phyloP scores from a whole-genome alignment of 2,113 vertebrate genomes.

The Pipra filicauda region DNA sequence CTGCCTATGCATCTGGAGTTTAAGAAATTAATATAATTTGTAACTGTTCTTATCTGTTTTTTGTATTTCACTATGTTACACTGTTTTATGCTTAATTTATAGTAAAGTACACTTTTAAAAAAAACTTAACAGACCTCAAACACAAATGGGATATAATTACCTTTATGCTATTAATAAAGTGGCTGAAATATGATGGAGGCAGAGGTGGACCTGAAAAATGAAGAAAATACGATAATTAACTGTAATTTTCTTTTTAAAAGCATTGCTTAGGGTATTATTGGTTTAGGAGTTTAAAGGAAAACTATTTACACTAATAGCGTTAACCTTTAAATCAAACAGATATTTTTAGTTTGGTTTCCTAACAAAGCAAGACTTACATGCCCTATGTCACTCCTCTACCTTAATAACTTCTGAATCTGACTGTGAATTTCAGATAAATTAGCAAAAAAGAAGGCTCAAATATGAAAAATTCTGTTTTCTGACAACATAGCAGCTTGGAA shows the following conservation, averaged over 20 bases:
- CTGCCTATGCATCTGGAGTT: background rate
- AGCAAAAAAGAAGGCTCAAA: background rate
- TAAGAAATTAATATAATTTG: background rate
- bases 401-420: background rate
- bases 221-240: constrained; percentile 6
- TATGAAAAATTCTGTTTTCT: background rate
- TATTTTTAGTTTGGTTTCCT: background rate
- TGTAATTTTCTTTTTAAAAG: constrained; percentile 8
- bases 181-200: constrained; percentile 71
- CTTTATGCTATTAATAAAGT: constrained; percentile 74
- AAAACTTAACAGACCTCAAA: background rate
- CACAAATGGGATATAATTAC: constrained; percentile 48
- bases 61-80: background rate
- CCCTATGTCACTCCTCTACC: background rate
- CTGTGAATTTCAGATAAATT: background rate
- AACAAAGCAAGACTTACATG: background rate
- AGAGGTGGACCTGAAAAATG: constrained; percentile 72
- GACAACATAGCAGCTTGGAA: background rate
- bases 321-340: constrained; percentile 16
- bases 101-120: background rate
- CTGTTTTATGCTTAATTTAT: background rate
- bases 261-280: background rate
- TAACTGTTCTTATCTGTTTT: background rate
- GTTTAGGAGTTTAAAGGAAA: constrained; percentile 1
- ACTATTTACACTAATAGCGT: background rate